phyloP scores from a whole-genome alignment of 2,888 invertebrate species.

The Cheilosia vernalis region DNA sequence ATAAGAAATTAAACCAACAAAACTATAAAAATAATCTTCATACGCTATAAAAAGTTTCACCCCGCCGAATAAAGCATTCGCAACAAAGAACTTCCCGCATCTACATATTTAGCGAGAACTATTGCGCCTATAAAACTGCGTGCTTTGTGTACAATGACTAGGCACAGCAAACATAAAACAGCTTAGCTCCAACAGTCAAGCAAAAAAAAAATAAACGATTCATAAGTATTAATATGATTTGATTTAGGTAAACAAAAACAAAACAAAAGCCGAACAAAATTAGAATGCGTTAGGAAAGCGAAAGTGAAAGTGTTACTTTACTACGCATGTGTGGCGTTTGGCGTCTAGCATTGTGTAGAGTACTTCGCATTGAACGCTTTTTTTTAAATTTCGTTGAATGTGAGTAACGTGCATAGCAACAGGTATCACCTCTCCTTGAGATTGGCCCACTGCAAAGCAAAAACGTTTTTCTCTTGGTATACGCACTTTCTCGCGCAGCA shows the following conservation, averaged over 20 bases:
- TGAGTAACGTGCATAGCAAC: slow-evolving; percentile 48
- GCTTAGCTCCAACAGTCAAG: background rate
- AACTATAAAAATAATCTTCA: slow-evolving; percentile 44
- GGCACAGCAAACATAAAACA: slow-evolving; percentile 14
- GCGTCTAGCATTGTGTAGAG: slow-evolving; percentile 7
- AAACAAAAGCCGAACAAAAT: slow-evolving; percentile 25
- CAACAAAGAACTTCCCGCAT: slow-evolving; percentile 55
- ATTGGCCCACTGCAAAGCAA: slow-evolving; percentile 23
- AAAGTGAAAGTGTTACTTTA: slow-evolving; percentile 53
- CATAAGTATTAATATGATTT: slow-evolving; percentile 10
- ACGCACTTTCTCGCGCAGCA: slow-evolving; percentile 44
- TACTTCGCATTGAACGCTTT: slow-evolving; percentile 21
- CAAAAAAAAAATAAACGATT: slow-evolving; percentile 51
- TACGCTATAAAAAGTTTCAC: slow-evolving; percentile 3
- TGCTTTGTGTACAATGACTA: slow-evolving; percentile 9
- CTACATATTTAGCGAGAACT: background rate
- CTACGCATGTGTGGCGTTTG: slow-evolving; percentile 44
- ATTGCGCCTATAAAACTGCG: slow-evolving; percentile 16
- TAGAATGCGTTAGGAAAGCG: slow-evolving; percentile 52
- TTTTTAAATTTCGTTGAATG: slow-evolving; percentile 22
- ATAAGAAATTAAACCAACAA: slow-evolving; percentile 8
- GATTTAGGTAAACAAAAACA: slow-evolving; percentile 24
- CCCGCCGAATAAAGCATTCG: slow-evolving; percentile 19
- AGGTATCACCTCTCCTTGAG: slow-evolving; percentile 21
- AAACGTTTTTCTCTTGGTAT: slow-evolving; percentile 8